A percentile compares a stretch with the other conserved stretches of the same genome.
Evolutionary conservation across 2,797 vertebrate species (phyloP).

Genomic region (Diglossa cyanea): DNA sequence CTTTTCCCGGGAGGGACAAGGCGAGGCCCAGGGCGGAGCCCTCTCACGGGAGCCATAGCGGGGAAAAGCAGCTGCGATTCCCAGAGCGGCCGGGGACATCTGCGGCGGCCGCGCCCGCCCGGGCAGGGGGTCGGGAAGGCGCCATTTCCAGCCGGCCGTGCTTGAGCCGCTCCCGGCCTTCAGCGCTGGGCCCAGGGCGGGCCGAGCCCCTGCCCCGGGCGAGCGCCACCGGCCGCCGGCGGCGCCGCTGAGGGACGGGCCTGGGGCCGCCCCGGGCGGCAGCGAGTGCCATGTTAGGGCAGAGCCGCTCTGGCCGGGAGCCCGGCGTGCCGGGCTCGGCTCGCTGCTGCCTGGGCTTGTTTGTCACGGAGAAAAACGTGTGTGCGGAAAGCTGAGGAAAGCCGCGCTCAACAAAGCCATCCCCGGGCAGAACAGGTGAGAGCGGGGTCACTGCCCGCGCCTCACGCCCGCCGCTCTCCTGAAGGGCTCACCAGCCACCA

Average conservation of each 20-base stretch:
- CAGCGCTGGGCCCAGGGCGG: background rate
- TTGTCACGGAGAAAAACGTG: too few species aligned
- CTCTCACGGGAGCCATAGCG: background rate
- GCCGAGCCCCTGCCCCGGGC: background rate
- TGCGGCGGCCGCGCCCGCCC: background rate
- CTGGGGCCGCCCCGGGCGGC: background rate
- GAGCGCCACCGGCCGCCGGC: background rate
- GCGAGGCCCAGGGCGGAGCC: background rate
- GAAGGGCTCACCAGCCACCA: accelerated
- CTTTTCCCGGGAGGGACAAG: background rate
- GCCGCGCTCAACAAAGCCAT: accelerated
- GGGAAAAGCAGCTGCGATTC: background rate
- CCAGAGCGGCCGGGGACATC: background rate
- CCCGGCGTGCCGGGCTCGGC: background rate
- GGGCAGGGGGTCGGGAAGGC: background rate
- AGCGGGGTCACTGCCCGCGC: background rate
- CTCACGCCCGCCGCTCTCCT: background rate
- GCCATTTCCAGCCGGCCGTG: background rate
- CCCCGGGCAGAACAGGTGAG: background rate
- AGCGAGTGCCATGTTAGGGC: background rate
- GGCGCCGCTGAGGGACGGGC: background rate
- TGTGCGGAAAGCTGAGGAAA: background rate
- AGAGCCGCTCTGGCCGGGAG: background rate
- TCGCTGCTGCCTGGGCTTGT: background rate
- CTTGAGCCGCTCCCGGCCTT: too few species aligned